Evolutionary conservation across 2,797 vertebrate species (phyloP).

Genomic region (Schizothorax lantsangensis): DNA sequence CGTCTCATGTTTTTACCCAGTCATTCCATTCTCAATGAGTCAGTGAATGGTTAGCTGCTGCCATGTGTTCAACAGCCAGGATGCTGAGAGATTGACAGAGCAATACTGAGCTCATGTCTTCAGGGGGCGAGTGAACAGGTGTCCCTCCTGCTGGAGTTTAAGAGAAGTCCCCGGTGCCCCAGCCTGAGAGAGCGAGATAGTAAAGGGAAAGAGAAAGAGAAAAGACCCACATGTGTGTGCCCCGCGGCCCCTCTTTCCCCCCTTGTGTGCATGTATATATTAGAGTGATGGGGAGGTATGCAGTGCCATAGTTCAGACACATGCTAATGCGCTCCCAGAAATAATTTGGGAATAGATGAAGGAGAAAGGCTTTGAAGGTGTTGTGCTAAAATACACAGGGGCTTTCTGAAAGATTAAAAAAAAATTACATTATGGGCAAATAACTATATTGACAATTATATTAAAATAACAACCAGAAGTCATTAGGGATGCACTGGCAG

Average conservation of each 20-base stretch:
- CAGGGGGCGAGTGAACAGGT: slow-evolving; percentile 74
- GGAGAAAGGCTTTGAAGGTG: slow-evolving; percentile 35
- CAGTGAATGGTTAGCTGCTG: slow-evolving; percentile 35
- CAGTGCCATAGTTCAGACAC: slow-evolving; percentile 76
- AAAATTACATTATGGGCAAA: neutral
- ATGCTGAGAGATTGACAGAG: slow-evolving; percentile 61
- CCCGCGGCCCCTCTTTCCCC: slow-evolving; percentile 70
- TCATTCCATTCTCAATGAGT: slow-evolving; percentile 45
- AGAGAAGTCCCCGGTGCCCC: slow-evolving; percentile 66
- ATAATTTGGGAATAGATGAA: slow-evolving; percentile 37
- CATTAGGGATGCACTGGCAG: slow-evolving; percentile 60
- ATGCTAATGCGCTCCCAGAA: slow-evolving; percentile 72
- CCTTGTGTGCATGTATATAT: slow-evolving; percentile 53
- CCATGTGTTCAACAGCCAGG: slow-evolving; percentile 62
- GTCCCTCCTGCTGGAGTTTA: slow-evolving; percentile 76
- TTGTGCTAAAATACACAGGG: slow-evolving; percentile 15
- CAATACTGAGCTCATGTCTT: slow-evolving; percentile 69
- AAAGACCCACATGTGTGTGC: slow-evolving; percentile 81
- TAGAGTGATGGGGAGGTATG: slow-evolving; percentile 72
- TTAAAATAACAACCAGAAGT: slow-evolving; percentile 25
- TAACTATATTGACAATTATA: slow-evolving; percentile 17
- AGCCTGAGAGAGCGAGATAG: slow-evolving; percentile 66
- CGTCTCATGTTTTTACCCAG: slow-evolving; percentile 36
- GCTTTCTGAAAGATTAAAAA: slow-evolving; percentile 38
- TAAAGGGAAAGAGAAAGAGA: slow-evolving; percentile 63